Evolutionary conservation across 2,113 vertebrate species (phyloP), one percentile per base, ranked within the genome.

Genomic region (Oenanthe melanoleuca): DNA sequence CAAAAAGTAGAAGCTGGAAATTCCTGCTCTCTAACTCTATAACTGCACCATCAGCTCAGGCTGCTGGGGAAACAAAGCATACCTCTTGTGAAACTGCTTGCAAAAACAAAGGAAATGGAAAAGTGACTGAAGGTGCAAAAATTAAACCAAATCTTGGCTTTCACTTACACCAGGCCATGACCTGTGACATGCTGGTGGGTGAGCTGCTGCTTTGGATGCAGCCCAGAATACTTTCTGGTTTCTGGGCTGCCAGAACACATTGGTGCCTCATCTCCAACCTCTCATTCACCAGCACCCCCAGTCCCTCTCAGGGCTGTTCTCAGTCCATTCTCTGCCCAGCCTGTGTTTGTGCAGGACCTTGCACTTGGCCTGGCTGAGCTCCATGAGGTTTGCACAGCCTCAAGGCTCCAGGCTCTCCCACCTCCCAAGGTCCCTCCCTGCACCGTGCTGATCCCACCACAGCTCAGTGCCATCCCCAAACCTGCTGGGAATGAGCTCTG

Each of bases 391-490:
- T 73, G 37, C 60, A 44, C 5, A 9, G 52, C 25, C 66, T 57
- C 85, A 80, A 80, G 85, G 75, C 45, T 73, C 5, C 0, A 38
- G 60, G 23, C 26, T 80, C 77, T 81, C 52, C 33, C 77, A 88
- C 33, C 37, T 59, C 38, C n/a, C 77, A 66, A 81, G 69, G 69
- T 74, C 45, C 33, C 33, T 59, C 20, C 8, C 38, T 59, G 44
- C 69, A 21, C 28, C 0, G 0, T 14, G 67, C n/a, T 1, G 1
- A 33, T 26, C 33, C 44, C 52, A 52, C 19, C 37, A 20, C 15
- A 44, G 53, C 55, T 53, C 1, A 0, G 33, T 26, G 22, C 40
- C 63, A 33, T 23, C 45, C 23, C 77, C 69, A 66, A n/a, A 53
- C 23, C 60, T 66, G 67, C 37, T 29, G 44, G 28, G 60, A 18